These are phyloP conservation scores for Anoplophora glabripennis DNA, from an alignment of 1,140 invertebrate genomes.

Conservation along the genomic window DNA sequence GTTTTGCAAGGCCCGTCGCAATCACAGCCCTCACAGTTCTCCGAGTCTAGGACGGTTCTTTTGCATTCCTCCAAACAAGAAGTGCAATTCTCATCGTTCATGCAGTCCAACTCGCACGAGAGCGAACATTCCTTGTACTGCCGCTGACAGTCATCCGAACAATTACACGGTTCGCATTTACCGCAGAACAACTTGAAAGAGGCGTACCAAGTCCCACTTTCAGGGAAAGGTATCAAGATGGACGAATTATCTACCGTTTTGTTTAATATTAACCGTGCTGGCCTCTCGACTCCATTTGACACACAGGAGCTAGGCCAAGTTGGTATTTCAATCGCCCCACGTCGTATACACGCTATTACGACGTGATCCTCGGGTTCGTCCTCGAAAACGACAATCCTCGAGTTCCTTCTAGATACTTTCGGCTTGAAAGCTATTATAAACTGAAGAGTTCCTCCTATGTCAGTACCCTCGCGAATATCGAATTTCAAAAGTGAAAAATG, in stretches of 20 bases:
- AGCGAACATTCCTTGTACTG: constrained; percentile 29
- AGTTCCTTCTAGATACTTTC: constrained; percentile 45
- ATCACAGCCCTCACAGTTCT: constrained; percentile 45
- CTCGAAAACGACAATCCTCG: constrained; percentile 7
- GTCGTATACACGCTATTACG: constrained; percentile 60
- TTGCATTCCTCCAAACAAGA: constrained; percentile 45
- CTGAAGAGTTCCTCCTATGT: constrained; percentile 67
- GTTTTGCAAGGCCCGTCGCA: constrained; percentile 45
- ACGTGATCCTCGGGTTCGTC: constrained; percentile 49
- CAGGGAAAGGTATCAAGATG: constrained; percentile 73
- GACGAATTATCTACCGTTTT: constrained; percentile 48
- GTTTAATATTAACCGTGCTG: constrained; percentile 57
- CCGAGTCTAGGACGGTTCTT: constrained; percentile 38
- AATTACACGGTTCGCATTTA: constrained; percentile 48
- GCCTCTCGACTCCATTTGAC: constrained; percentile 51
- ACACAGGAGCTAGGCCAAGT: constrained; percentile 56
- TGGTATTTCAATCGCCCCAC: constrained; percentile 54
- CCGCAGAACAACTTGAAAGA: constrained; percentile 63
- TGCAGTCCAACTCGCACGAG: constrained; percentile 38
- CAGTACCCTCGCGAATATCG: constrained; percentile 61
- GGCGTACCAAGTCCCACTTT: constrained; percentile 73
- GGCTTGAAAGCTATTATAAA: constrained; percentile 62
- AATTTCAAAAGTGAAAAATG: constrained; percentile 62
- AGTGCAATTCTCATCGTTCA: constrained; percentile 26
- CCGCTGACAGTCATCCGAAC: constrained; percentile 38